Conservation (phyloP, 2,797 vertebrate genomes). For the Esox masquinongy region DNA sequence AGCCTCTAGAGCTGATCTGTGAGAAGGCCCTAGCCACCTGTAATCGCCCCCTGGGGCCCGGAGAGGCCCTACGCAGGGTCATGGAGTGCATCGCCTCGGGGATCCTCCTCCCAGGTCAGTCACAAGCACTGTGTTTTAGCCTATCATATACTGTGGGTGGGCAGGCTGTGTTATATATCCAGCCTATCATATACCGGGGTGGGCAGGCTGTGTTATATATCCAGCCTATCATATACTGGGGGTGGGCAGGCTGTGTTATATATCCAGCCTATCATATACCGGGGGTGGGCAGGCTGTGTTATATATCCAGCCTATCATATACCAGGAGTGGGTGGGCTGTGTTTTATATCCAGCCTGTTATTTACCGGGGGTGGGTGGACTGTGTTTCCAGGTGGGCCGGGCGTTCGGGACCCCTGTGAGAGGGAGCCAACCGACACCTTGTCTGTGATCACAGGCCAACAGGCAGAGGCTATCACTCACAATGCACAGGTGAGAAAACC, state of each 20-base stretch:
- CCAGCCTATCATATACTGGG: too few relatives aligned
- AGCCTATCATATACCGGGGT: too few relatives aligned
- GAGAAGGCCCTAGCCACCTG: constrained; percentile 94
- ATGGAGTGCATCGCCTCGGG: constrained; percentile 93
- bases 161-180: neutral
- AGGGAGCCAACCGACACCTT: constrained; percentile 85
- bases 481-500: constrained; percentile 84
- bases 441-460: constrained; percentile 81
- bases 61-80: constrained; percentile 88
- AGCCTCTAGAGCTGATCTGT: constrained; percentile 94
- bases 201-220: neutral
- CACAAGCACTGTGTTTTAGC: neutral
- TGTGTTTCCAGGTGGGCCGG: constrained; percentile 80
- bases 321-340: neutral
- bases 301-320: neutral
- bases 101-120: constrained; percentile 88
- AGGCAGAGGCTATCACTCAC: constrained; percentile 86
- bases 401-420: constrained; percentile 90
- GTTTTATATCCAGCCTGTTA: neutral
- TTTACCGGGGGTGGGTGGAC: too few relatives aligned
- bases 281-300: neutral
- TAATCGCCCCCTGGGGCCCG: constrained; percentile 87
- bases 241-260: neutral
- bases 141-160: too few relatives aligned
- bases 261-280: neutral